phyloP scores from a whole-genome alignment of 2,797 vertebrate genomes.

The Sebastes oblongus region DNA sequence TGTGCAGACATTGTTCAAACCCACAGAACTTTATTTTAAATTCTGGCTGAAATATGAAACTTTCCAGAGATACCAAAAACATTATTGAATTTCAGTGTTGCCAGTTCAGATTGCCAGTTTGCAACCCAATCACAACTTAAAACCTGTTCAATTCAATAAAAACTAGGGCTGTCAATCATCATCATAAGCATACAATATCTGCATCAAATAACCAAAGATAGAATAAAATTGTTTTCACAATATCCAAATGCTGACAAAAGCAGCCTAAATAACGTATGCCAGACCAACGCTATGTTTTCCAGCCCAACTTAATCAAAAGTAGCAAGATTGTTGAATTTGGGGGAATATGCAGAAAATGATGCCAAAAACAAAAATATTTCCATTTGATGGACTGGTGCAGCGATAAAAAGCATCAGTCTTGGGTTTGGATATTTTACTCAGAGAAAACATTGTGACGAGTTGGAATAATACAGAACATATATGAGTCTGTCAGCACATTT shows the following conservation, averaged over 20 bases:
- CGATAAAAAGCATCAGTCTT: not conserved
- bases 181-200: too few species aligned
- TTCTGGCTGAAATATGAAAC: not conserved
- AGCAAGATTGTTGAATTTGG: not conserved
- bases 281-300: too few species aligned
- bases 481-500: not conserved
- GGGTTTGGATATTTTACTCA: not conserved
- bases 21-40: not conserved
- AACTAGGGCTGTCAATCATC: too few species aligned
- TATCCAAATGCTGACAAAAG: too few species aligned
- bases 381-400: not conserved
- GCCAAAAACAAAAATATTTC: not conserved
- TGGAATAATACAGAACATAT: not conserved
- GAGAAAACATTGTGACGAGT: not conserved
- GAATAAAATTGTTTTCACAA: too few species aligned
- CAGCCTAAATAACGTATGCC: too few species aligned
- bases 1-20: not conserved
- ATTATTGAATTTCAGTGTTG: not conserved
- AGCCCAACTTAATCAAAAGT: too few species aligned
- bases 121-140: too few species aligned
- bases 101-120: too few species aligned
- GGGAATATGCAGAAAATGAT: too few species aligned
- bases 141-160: too few species aligned
- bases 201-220: too few species aligned
- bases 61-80: not conserved